A percentile compares a stretch with the other conserved stretches of the same genome.
Conservation (phyloP, 2,797 vertebrate species). For the Malacoraja senta region DNA sequence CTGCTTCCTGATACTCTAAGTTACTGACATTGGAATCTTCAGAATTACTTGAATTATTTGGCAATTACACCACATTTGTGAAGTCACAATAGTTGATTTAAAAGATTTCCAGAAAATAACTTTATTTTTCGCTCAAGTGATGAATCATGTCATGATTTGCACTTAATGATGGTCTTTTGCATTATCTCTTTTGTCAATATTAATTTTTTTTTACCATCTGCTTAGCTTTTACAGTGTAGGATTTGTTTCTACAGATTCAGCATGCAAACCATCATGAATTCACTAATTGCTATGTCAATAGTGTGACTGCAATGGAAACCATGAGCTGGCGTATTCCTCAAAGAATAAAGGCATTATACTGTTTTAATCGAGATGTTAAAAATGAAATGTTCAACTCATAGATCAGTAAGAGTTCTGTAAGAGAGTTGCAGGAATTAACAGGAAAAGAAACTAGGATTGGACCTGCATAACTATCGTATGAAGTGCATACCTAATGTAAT, state of each 20-base stretch:
- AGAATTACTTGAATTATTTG: background rate
- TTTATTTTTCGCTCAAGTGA: background rate
- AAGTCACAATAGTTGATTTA: background rate
- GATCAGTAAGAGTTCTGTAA: background rate
- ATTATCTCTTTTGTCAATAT: background rate
- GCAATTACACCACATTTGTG: background rate
- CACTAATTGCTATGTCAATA: background rate
- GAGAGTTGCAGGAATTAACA: background rate
- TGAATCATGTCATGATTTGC: background rate
- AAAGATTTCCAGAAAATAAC: background rate
- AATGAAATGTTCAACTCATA: background rate
- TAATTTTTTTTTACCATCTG: background rate
- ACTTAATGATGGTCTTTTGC: background rate
- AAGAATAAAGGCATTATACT: background rate
- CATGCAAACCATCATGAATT: background rate
- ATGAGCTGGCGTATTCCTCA: background rate
- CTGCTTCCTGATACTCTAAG: background rate
- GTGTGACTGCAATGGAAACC: background rate
- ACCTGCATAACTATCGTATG: background rate
- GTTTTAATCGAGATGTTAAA: constrained; percentile 18
- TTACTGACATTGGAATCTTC: background rate
- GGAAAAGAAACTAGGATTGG: background rate
- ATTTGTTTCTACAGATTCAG: constrained; percentile 16
- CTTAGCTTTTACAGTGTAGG: background rate
- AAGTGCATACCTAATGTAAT: background rate